A percentile compares a stretch with the other conserved stretches of the same genome.
phyloP scores from a whole-genome alignment of 2,888 invertebrate species.

The Andrena bucephala region DNA sequence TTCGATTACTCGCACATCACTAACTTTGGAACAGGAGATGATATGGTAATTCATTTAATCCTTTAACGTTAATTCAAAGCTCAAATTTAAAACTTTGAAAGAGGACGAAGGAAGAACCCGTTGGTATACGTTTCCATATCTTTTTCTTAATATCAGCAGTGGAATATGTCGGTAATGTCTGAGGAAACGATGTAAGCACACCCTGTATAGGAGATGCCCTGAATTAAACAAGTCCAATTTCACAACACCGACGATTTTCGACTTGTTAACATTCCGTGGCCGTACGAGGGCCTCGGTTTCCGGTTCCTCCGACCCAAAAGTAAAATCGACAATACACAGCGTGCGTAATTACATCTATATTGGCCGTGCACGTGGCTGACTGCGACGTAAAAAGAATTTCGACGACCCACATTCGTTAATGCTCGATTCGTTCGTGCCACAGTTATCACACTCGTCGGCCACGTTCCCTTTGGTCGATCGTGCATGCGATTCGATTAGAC shows the following conservation, averaged over 20 bases:
- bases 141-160: no score
- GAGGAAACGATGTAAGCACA: not conserved
- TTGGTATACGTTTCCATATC: no score
- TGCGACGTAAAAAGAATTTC: slow-evolving; percentile 26
- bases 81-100: no score
- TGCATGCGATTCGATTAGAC: slow-evolving; percentile 35
- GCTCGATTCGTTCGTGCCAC: slow-evolving; percentile 13
- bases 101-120: no score
- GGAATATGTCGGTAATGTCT: not conserved
- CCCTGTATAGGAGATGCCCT: slow-evolving; percentile 8
- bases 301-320: slow-evolving; percentile 49
- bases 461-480: slow-evolving; percentile 19
- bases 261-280: slow-evolving; percentile 44
- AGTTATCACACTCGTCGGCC: slow-evolving; percentile 16
- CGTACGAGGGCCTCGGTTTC: slow-evolving; percentile 30
- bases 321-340: slow-evolving; percentile 35
- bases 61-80: no score
- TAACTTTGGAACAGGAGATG: no score
- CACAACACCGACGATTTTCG: slow-evolving; percentile 38
- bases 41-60: no score
- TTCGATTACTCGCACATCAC: no score
- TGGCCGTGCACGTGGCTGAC: slow-evolving; percentile 28
- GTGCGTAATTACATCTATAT: slow-evolving; percentile 53
- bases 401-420: slow-evolving; percentile 35
- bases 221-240: slow-evolving; percentile 30